phyloP scores from a whole-genome alignment of 2,113 vertebrate species.

The Rhea americana region DNA sequence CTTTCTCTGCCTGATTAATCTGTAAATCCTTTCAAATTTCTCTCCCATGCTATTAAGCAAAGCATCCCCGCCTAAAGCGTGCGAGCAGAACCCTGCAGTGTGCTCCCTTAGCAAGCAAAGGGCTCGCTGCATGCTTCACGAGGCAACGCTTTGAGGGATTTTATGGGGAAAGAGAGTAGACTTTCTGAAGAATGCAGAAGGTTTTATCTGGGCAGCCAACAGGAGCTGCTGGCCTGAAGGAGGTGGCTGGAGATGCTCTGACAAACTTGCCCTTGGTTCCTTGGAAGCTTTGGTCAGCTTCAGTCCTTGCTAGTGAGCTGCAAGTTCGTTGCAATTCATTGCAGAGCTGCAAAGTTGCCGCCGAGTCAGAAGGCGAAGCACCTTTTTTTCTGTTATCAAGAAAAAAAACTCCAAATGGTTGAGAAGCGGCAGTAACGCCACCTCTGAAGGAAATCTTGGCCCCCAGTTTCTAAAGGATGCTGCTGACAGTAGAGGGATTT shows the following conservation, averaged over 20 bases:
- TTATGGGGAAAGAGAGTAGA: neutral
- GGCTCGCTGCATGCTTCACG: constrained; percentile 1
- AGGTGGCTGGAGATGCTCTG: constrained; percentile 23
- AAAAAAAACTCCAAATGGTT: neutral
- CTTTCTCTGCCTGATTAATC: neutral
- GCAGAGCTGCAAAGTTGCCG: constrained; percentile 34
- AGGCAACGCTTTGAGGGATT: neutral
- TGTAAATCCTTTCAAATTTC: constrained; percentile 29
- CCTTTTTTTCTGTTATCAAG: neutral
- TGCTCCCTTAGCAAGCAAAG: neutral
- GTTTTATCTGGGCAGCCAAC: neutral
- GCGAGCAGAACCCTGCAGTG: constrained; percentile 13
- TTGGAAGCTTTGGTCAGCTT: constrained; percentile 41
- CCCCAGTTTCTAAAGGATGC: neutral
- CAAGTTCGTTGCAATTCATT: constrained; percentile 28
- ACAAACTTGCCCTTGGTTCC: constrained; percentile 46
- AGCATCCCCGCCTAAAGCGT: neutral
- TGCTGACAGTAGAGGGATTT: neutral
- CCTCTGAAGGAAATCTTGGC: neutral
- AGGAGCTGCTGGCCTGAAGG: constrained; percentile 17
- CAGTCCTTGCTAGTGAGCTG: constrained; percentile 48
- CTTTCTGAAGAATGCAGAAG: neutral
- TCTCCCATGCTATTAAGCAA: constrained; percentile 34
- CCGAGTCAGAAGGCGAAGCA: constrained; percentile 9
- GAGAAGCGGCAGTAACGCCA: neutral